Evolutionary conservation across 2,888 invertebrate species (phyloP).

Genomic region (Xestia xanthographa): DNA sequence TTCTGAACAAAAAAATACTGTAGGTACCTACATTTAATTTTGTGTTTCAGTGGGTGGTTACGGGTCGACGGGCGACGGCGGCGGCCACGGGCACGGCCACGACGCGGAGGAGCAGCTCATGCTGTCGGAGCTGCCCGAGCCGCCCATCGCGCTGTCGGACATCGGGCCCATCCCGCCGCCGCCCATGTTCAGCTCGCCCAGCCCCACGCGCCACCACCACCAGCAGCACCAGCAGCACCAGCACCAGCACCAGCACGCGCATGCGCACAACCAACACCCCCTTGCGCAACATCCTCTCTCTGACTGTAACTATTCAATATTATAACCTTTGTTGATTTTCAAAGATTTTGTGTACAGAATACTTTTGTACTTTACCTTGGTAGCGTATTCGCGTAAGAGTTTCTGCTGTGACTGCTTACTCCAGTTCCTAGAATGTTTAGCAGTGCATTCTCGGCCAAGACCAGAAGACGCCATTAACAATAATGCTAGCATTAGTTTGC

Average conservation of each 20-base stretch:
- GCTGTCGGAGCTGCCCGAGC: conserved; percentile 97
- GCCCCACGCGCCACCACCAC: conserved; percentile 90
- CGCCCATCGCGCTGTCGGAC: conserved; percentile 97
- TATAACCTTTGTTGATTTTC: neutral
- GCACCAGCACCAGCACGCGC: conserved; percentile 60
- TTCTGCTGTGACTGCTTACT: neutral
- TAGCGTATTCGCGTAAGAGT: neutral
- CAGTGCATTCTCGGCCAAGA: neutral
- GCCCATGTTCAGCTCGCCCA: conserved; percentile 98
- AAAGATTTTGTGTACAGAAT: neutral
- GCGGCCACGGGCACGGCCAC: conserved; percentile 72
- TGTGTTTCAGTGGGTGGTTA: conserved; percentile 91
- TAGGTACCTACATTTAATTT: neutral
- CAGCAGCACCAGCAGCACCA: conserved; percentile 76
- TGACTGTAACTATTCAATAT: conserved; percentile 81
- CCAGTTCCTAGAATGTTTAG: neutral
- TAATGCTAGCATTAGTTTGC: neutral
- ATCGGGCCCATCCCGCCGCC: conserved; percentile 98
- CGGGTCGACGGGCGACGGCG: conserved; percentile 76
- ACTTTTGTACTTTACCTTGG: neutral
- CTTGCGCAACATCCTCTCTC: conserved; percentile 80
- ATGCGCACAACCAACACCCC: conserved; percentile 79
- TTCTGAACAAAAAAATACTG: conserved; percentile 1
- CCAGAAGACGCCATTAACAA: neutral
- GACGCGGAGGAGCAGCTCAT: conserved; percentile 91